Percentiles rank a stretch among this genome's conserved stretches.
These are phyloP conservation scores for Macaria notata DNA, from an alignment of 2,888 invertebrate genomes.

Conservation along the genomic window DNA sequence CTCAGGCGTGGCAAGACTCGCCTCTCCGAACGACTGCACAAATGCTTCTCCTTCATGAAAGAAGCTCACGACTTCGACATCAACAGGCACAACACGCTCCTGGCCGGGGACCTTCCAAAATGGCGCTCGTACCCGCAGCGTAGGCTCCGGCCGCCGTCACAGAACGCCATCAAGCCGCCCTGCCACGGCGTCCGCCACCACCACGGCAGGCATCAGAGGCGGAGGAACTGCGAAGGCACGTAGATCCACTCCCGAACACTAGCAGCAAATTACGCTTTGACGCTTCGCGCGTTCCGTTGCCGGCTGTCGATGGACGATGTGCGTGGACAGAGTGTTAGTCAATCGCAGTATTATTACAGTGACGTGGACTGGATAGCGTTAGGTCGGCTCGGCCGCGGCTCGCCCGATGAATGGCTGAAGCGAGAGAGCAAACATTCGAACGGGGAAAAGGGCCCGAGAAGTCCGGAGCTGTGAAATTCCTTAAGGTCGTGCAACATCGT, in stretches of 20 bases:
- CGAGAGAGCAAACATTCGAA: conserved; percentile 78
- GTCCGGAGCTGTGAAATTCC: conserved; percentile 80
- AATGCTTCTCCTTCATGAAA: conserved; percentile 85
- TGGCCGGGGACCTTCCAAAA: conserved; percentile 73
- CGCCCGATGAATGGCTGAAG: conserved; percentile 76
- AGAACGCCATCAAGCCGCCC: conserved; percentile 67
- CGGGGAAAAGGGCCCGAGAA: conserved; percentile 66
- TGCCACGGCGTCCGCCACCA: conserved; percentile 72
- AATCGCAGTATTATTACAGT: conserved; percentile 82
- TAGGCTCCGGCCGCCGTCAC: conserved; percentile 63
- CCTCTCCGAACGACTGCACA: conserved; percentile 68
- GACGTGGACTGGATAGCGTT: conserved; percentile 79
- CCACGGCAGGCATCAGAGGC: conserved; percentile 71
- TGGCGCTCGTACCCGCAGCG: conserved; percentile 68
- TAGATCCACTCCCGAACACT: conserved; percentile 54
- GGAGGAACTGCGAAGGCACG: conserved; percentile 77
- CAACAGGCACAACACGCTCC: conserved; percentile 81
- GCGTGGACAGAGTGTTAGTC: conserved; percentile 82
- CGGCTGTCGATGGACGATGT: conserved; percentile 77
- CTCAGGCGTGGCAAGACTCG: conserved; percentile 73
- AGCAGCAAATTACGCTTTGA: conserved; percentile 77
- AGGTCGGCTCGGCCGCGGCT: conserved; percentile 68
- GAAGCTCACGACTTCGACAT: conserved; percentile 84
- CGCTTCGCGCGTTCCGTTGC: conserved; percentile 79
- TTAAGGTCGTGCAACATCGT: conserved; percentile 77